Evolutionary conservation across 2,797 vertebrate genomes (phyloP), one percentile per base, ranked within the genome.

Genomic region (Cossypha dichroa): DNA sequence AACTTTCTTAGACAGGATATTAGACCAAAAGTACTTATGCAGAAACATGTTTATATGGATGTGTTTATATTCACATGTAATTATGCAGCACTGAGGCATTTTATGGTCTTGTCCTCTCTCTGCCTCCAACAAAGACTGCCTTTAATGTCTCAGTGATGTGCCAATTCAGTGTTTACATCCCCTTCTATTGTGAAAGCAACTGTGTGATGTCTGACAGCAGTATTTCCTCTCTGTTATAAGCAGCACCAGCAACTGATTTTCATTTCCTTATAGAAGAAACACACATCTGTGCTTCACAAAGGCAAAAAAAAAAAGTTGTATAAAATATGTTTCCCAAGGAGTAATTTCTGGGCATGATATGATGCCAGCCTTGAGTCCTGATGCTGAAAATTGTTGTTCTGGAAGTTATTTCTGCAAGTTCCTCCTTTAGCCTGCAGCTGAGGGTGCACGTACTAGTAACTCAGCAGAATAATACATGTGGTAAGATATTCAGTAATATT

Each of bases 401-500:
- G 82, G 43, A 90, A 95, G 51, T 67, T 91, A 81, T 95, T 94
- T 86, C 51, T 69, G 55, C 49, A 59, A 88, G 91, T 94, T 94
- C 87, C 67, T 95, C 63, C 80, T 85, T 88, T 72, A 93, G 76
- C 59, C 87, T 75, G 48, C 62, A 63, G 85, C 81, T 46, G 76
- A 84, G 82, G 66, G 38, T 6, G 45, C 58, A 80, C 40, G 7
- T 56, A 75, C 80, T 93, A 91, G 85, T 95, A 92, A 90, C 88
- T 86, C 43, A 60, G 77, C 69, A 87, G 88, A 93, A 93, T 60
- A 78, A 70, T 81, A 75, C 95, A 88, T 91, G 90, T 91, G 85
- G 94, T 93, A 91, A 94, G 90, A 66, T 88, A 88, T 84, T 91
- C 90, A 85, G 93, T 55, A 88, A 88, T 80, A 95, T 85, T 94